Base-by-base conservation (phyloP, 2,797 vertebrate species). In the Arctocebus calabarensis region DNA sequence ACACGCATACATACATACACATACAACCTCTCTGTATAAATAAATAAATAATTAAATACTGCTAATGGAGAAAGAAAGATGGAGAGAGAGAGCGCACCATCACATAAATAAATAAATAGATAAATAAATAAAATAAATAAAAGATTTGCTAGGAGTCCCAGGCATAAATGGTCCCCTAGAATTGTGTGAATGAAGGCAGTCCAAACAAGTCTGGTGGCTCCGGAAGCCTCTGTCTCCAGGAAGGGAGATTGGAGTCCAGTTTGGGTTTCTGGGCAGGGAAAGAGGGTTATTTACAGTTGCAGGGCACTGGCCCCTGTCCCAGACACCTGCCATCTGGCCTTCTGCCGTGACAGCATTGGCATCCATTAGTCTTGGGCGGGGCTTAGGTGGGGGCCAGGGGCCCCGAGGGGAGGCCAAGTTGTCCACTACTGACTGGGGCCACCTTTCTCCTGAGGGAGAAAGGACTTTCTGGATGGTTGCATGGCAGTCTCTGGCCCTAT, bases 31-130 rank as follows among this genome's bases (percentile, higher is more conserved):
- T 73, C n/a, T 13, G 13, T 61, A 93, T 43, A 98, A 95, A 97
- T 97, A 98, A 98, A 98, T 98, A 98, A 97, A 97, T 97, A 98
- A 98, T 98, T 98, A 97, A 97, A 98, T 97, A 98, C 93, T 86
- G 88, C 90, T 73, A 89, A 84, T 0, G 3, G 82, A 34, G 73
- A 95, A 81, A 61, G 37, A 64, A 29, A 25, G 43, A 83, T 34
- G 74, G 37, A 64, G 12, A 68, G 45, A 10, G 59, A 52, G 57
- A 85, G 92, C 96, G 5, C 92, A 87, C 68, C 88, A 95, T 37
- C 84, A 95, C 97, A 97, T 97, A 95, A 95, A 97, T 97, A 97
- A 97, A 97, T 95, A 95, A 97, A 97, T 95, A 96, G 97, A 97
- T 97, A 97, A 97, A 98, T 98, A 98, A 95, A 97, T 97, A 91